Conservation (phyloP, 2,797 vertebrate genomes). For the Furcifer pardalis region DNA sequence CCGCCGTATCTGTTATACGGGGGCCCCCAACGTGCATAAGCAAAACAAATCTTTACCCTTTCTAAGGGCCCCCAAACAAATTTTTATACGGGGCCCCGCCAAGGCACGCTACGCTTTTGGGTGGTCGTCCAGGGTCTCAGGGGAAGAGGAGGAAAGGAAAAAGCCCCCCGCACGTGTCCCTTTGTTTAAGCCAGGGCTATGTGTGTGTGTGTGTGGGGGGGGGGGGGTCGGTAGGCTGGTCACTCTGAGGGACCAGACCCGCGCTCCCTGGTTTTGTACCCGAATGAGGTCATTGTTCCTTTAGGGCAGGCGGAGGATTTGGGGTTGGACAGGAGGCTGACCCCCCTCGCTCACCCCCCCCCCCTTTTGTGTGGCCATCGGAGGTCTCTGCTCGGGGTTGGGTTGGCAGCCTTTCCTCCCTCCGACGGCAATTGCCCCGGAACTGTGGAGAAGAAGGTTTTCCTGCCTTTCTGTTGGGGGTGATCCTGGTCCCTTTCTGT, state of each 20-base stretch:
- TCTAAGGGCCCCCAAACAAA: too few relatives aligned
- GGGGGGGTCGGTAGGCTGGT: background rate
- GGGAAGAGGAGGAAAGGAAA: too few relatives aligned
- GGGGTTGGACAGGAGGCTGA: background rate
- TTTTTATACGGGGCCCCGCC: too few relatives aligned
- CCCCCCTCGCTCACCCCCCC: too few relatives aligned
- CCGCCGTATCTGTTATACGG: too few relatives aligned
- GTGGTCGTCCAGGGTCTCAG: too few relatives aligned
- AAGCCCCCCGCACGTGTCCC: slow-evolving; percentile 20
- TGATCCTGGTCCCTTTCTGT: background rate
- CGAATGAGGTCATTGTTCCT: background rate
- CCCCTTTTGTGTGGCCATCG: background rate
- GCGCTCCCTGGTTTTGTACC: background rate
- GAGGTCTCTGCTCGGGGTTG: background rate
- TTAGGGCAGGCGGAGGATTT: background rate
- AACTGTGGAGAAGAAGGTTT: background rate
- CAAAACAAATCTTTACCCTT: too few relatives aligned
- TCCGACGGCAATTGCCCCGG: background rate
- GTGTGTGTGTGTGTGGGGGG: background rate
- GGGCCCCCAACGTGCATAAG: too few relatives aligned
- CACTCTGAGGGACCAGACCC: too few relatives aligned
- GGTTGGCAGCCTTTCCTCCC: background rate
- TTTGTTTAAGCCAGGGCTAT: slow-evolving; percentile 16
- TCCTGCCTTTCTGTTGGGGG: background rate
- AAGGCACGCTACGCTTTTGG: too few relatives aligned